Conservation (phyloP, 1,140 invertebrate genomes). For the Paralvinella palmiformis region DNA sequence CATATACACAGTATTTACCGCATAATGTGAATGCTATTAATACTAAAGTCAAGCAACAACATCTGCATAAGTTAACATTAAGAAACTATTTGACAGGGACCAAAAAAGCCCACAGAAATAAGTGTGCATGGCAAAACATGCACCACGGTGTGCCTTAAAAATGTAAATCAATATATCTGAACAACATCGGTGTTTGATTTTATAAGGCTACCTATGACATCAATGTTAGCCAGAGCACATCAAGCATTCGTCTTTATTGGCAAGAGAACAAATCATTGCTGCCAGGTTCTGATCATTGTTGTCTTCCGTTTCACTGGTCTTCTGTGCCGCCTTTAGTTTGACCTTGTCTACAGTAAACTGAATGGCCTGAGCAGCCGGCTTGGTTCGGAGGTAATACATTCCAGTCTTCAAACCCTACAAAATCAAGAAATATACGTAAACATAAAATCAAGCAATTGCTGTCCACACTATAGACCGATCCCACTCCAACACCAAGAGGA, state of each 20-base stretch:
- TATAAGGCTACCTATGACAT: neutral
- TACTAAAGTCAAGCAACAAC: neutral
- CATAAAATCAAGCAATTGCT: conserved; percentile 43
- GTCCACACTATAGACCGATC: conserved; percentile 95
- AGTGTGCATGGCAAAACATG: neutral
- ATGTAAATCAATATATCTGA: neutral
- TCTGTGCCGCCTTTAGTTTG: conserved; percentile 54
- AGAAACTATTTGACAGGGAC: neutral
- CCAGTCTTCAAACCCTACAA: conserved; percentile 89
- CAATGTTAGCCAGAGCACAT: conserved; percentile 53
- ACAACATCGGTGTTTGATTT: too few relatives aligned
- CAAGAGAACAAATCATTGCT: conserved; percentile 75
- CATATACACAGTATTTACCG: too few relatives aligned
- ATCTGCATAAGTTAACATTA: neutral
- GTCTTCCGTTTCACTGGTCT: conserved; percentile 16
- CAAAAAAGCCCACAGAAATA: neutral
- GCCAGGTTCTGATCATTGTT: conserved; percentile 57
- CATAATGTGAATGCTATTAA: too few relatives aligned
- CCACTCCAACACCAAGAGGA: too few relatives aligned
- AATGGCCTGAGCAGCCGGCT: conserved; percentile 91
- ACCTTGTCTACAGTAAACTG: conserved; percentile 97
- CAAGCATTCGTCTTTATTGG: conserved; percentile 86
- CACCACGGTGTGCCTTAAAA: neutral
- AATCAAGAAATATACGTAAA: neutral
- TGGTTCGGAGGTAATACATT: conserved; percentile 97